Evolutionary conservation across 2,113 vertebrate species (phyloP).

Genomic region (Phoenicopterus ruber): DNA sequence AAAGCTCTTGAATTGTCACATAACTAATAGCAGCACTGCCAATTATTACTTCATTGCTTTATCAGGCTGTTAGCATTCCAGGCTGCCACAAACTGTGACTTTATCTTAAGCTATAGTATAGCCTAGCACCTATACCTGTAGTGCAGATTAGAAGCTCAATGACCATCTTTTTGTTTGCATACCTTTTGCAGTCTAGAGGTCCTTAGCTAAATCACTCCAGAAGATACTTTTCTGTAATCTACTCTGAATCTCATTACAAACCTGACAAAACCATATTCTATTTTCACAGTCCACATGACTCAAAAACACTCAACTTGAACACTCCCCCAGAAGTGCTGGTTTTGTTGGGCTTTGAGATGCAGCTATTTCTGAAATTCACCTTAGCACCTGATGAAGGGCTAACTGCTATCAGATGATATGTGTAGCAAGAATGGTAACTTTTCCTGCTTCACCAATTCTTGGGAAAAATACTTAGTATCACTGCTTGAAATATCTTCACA

Average conservation of each 20-base stretch:
- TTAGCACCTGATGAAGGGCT: background rate
- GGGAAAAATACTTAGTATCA: background rate
- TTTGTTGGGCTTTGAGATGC: background rate
- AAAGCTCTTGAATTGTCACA: background rate
- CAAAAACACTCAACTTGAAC: background rate
- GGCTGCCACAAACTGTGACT: background rate
- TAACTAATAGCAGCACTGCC: background rate
- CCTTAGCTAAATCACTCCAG: background rate
- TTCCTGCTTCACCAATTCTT: background rate
- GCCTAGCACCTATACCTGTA: background rate
- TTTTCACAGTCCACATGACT: background rate
- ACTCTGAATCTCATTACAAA: background rate
- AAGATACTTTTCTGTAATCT: background rate
- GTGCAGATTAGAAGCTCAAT: background rate
- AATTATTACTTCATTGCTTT: background rate
- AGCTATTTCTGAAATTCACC: background rate
- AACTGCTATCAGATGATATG: background rate
- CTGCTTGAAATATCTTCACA: background rate
- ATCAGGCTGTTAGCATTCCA: background rate
- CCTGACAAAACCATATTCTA: background rate
- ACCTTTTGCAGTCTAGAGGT: background rate
- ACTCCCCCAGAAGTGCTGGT: background rate
- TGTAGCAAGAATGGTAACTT: background rate
- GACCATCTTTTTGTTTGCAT: background rate
- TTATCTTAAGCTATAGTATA: background rate